phyloP scores from a whole-genome alignment of 2,113 vertebrate genomes.

The Suricata suricatta region DNA sequence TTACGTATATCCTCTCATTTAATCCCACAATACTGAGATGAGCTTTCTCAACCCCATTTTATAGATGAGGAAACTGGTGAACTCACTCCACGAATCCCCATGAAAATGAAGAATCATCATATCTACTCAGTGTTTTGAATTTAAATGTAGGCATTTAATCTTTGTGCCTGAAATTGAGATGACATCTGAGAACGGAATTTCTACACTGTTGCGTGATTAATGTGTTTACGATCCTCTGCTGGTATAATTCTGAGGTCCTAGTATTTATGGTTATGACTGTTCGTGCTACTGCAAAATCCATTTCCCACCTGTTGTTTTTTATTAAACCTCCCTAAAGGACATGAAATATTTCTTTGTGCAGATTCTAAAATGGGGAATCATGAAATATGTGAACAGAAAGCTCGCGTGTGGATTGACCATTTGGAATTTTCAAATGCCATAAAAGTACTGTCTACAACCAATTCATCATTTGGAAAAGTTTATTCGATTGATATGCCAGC shows the following conservation, averaged over 20 bases:
- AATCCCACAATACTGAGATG: not conserved
- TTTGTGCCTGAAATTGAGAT: conserved; percentile 54
- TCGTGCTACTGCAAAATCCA: conserved; percentile 68
- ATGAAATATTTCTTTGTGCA: conserved; percentile 71
- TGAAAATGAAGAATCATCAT: conserved; percentile 36
- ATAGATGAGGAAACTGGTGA: conserved; percentile 4
- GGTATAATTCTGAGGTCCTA: conserved; percentile 40
- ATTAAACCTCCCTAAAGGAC: conserved; percentile 70
- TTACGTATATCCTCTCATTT: not conserved
- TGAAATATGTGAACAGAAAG: conserved; percentile 66
- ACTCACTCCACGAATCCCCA: not conserved
- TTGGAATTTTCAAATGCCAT: conserved; percentile 61
- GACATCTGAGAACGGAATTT: conserved; percentile 70
- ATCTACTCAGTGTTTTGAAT: conserved; percentile 34
- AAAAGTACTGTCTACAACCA: conserved; percentile 52
- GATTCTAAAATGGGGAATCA: conserved; percentile 56
- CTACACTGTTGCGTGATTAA: conserved; percentile 47
- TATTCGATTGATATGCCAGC: conserved; percentile 54
- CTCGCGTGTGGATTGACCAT: conserved; percentile 29
- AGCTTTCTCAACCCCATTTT: not conserved
- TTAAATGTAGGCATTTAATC: conserved; percentile 57
- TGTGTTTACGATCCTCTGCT: conserved; percentile 66
- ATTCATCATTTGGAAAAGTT: conserved; percentile 66
- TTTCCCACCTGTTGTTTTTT: conserved; percentile 76
- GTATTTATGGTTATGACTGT: conserved; percentile 67